A percentile compares a stretch with the other conserved stretches of the same genome.
These are phyloP conservation scores for Drepanosiphum platanoidis DNA, from an alignment of 2,888 invertebrate genomes.

Conservation along the genomic window DNA sequence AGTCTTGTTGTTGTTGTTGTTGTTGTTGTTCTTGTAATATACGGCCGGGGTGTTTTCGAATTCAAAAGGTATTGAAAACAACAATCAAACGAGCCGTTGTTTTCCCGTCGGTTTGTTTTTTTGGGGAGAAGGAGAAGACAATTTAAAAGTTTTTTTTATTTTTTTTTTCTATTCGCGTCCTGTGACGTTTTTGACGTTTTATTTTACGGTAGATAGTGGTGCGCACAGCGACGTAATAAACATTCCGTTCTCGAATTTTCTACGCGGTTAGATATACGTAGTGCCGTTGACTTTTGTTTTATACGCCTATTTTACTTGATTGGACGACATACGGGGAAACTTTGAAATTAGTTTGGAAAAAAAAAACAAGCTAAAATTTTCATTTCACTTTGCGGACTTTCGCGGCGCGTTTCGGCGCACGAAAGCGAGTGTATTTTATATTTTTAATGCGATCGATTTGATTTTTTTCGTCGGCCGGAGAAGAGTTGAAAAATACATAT, in stretches of 20 bases:
- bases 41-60: slow-evolving; percentile 28
- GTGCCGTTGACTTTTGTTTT: background rate
- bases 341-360: background rate
- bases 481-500: too few relatives aligned
- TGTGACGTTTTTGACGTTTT: background rate
- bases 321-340: background rate
- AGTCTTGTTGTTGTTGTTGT: background rate
- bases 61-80: slow-evolving; percentile 6
- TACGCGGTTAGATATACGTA: background rate
- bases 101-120: background rate
- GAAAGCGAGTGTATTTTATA: too few relatives aligned
- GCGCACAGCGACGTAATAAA: background rate
- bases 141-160: background rate
- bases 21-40: too few relatives aligned
- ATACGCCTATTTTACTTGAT: background rate
- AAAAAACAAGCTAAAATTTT: background rate
- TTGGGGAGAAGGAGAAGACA: background rate
- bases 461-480: too few relatives aligned
- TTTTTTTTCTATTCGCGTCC: too few relatives aligned
- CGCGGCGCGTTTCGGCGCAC: background rate
- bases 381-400: too few relatives aligned
- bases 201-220: background rate
- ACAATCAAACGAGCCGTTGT: background rate
- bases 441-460: too few relatives aligned
- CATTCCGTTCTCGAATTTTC: background rate